A percentile compares a stretch with the other conserved stretches of the same genome.
phyloP scores from a whole-genome alignment of 2,888 invertebrate species.

The Lepidonotus clava region DNA sequence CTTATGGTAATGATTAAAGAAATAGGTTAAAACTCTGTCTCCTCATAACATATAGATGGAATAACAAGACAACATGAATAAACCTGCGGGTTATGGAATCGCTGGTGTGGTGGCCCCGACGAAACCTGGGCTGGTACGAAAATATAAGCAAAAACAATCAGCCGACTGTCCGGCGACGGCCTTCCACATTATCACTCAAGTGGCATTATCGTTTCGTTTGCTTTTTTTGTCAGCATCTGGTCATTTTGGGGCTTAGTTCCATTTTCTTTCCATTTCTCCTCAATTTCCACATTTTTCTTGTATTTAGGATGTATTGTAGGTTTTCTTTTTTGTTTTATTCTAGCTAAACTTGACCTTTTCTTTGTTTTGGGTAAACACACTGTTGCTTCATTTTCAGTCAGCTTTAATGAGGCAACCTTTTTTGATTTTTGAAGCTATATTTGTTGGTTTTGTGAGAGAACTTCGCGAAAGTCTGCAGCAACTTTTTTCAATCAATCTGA shows the following conservation, averaged over 20 bases:
- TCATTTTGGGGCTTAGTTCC: background rate
- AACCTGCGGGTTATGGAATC: conserved; percentile 52
- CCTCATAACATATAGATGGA: conserved; percentile 54
- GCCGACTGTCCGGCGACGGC: conserved; percentile 2
- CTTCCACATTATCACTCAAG: conserved; percentile 8
- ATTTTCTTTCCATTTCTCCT: background rate
- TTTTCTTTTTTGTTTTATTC: background rate
- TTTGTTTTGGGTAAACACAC: background rate
- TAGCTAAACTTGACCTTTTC: background rate
- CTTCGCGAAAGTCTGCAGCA: conserved; percentile 42
- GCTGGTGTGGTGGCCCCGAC: conserved; percentile 15
- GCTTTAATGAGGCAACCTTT: background rate
- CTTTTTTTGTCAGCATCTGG: conserved; percentile 9
- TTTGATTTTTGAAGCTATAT: background rate
- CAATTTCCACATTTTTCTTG: background rate
- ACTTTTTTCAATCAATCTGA: background rate
- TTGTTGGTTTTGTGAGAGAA: conserved; percentile 20
- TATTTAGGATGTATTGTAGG: too few relatives aligned
- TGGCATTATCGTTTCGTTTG: background rate
- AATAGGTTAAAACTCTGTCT: conserved; percentile 56
- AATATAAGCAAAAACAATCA: conserved; percentile 55
- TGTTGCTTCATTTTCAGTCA: background rate
- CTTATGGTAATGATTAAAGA: conserved; percentile 56
- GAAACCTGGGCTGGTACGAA: conserved; percentile 54
- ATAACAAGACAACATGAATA: conserved; percentile 57